Conservation (phyloP, 2,113 vertebrate species). For the Stomatorhinus ivindoensis region DNA sequence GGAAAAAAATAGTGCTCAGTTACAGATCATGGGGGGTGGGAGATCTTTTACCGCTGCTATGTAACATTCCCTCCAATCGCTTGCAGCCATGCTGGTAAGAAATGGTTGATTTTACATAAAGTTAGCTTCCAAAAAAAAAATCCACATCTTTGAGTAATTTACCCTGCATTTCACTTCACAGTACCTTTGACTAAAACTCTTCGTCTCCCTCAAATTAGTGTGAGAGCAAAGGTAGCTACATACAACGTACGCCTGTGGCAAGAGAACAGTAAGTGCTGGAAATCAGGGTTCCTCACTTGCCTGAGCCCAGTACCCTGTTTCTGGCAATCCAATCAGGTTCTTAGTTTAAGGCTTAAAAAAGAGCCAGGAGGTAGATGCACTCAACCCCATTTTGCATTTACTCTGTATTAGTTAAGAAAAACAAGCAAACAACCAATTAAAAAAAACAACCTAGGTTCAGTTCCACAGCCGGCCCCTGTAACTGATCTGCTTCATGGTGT, state of each 20-base stretch:
- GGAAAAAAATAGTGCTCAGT: background rate
- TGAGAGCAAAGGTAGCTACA: background rate
- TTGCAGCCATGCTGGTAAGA: conserved; percentile 53
- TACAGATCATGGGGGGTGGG: background rate
- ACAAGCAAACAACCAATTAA: conserved; percentile 8
- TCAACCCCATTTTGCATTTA: conserved; percentile 41
- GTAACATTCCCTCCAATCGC: conserved; percentile 54
- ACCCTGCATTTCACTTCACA: conserved; percentile 49
- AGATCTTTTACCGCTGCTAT: conserved; percentile 53
- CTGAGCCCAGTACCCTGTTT: background rate
- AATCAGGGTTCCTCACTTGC: background rate
- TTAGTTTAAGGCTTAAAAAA: conserved; percentile 37
- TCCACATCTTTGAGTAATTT: conserved; percentile 31
- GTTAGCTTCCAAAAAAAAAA: conserved; percentile 38
- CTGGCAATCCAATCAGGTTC: conserved; percentile 11
- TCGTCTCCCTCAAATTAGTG: background rate
- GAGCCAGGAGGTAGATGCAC: conserved; percentile 58
- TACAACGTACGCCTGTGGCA: background rate
- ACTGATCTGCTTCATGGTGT: background rate
- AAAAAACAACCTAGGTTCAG: conserved; percentile 12
- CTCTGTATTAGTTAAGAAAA: conserved; percentile 15
- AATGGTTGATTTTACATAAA: conserved; percentile 43
- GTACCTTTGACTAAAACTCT: conserved; percentile 23
- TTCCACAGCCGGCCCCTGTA: conserved; percentile 9
- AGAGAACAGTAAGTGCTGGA: conserved; percentile 15